Percentiles rank a stretch among this genome's conserved stretches.
Evolutionary conservation across 2,797 vertebrate species (phyloP).

Genomic region (Allenopithecus nigroviridis): DNA sequence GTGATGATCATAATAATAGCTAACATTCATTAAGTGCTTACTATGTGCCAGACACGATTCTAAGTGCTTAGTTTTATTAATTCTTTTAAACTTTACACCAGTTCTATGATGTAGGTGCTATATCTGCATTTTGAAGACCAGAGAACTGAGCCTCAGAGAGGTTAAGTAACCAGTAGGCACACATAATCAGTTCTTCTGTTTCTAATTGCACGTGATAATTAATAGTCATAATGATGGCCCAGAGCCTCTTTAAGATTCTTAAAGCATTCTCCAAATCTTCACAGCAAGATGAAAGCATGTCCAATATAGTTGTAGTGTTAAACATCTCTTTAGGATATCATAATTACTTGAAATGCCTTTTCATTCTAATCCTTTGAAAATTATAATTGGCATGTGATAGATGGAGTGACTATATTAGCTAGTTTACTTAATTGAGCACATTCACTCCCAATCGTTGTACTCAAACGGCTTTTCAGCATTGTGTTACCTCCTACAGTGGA

Average conservation of each 20-base stretch:
- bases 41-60: not conserved
- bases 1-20: not conserved
- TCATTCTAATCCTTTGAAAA: slow-evolving; percentile 53
- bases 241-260: slow-evolving; percentile 26
- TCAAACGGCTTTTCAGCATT: not conserved
- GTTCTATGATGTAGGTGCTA: not conserved
- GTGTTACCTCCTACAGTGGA: not conserved
- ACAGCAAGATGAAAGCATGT: slow-evolving; percentile 34
- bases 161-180: not conserved
- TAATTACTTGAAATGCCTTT: slow-evolving; percentile 44
- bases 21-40: not conserved
- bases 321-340: slow-evolving; percentile 42
- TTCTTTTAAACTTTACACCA: not conserved
- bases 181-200: slow-evolving; percentile 22
- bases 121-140: not conserved
- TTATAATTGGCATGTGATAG: not conserved
- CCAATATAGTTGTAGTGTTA: not conserved
- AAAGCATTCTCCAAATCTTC: slow-evolving; percentile 35
- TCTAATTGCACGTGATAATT: slow-evolving; percentile 39
- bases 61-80: not conserved
- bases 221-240: slow-evolving; percentile 35
- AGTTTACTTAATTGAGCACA: slow-evolving; percentile 35
- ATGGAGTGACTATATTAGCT: not conserved
- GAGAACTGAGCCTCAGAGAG: slow-evolving; percentile 12
- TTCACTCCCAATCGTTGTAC: not conserved